Conservation (phyloP, 2,888 invertebrate species). For the Stenolophus ochropezus region DNA sequence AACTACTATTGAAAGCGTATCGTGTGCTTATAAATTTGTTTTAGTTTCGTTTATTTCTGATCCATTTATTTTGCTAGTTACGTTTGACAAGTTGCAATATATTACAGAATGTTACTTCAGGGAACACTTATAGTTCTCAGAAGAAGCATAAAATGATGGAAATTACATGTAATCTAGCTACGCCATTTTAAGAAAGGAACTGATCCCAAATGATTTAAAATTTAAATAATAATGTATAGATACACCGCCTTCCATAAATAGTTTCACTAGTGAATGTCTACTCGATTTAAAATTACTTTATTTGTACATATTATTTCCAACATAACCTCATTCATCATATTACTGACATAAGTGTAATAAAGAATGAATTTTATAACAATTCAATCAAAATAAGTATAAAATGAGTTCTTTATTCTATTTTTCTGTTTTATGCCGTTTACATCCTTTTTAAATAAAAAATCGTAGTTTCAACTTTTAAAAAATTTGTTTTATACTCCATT, state of each 20-base stretch:
- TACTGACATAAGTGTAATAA: no score
- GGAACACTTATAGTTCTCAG: neutral
- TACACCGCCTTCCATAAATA: neutral
- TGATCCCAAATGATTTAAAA: neutral
- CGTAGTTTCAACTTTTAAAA: no score
- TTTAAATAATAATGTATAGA: neutral
- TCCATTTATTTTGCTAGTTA: constrained; percentile 32
- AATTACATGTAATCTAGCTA: neutral
- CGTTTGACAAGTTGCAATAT: constrained; percentile 2
- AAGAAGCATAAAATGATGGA: neutral
- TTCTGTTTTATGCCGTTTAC: no score
- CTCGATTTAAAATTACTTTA: no score
- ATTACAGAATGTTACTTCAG: neutral
- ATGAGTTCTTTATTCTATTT: no score
- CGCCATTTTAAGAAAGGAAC: neutral
- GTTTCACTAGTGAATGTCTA: neutral
- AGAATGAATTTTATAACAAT: no score
- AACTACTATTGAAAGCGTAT: constrained; percentile 7
- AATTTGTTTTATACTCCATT: no score
- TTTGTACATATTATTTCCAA: no score
- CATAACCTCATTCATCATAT: no score
- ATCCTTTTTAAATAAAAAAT: no score
- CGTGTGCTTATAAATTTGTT: constrained; percentile 3
- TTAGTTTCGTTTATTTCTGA: constrained; percentile 24
- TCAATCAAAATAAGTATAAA: no score